These are phyloP conservation scores for Phalanger gymnotis DNA, from an alignment of 2,797 vertebrate species.

Conservation along the genomic window DNA sequence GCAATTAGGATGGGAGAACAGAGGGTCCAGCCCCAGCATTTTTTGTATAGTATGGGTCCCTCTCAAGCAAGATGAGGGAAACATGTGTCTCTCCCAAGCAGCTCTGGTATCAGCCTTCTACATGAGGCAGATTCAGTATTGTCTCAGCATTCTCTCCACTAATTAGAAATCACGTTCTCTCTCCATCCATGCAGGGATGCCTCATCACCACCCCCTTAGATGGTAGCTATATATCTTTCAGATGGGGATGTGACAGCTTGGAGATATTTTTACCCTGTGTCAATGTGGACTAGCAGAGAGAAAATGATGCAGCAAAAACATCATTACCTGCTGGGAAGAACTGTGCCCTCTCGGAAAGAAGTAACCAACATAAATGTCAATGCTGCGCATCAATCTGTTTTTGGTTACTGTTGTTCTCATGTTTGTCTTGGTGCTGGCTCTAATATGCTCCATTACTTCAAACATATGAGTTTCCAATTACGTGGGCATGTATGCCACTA, in stretches of 20 bases:
- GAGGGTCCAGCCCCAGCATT: background rate
- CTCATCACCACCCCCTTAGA: background rate
- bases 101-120: background rate
- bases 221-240: background rate
- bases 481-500: background rate
- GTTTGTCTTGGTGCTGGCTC: background rate
- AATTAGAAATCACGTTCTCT: background rate
- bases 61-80: background rate
- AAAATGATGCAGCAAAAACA: background rate
- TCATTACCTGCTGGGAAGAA: background rate
- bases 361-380: background rate
- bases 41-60: background rate
- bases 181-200: background rate
- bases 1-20: background rate
- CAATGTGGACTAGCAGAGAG: background rate
- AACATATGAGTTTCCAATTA: background rate
- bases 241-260: background rate
- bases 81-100: background rate
- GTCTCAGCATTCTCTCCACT: background rate
- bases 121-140: background rate
- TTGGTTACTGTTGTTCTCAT: background rate
- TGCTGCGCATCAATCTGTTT: background rate
- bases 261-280: background rate
- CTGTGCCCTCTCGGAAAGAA: background rate
- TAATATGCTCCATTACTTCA: background rate